These are phyloP conservation scores for Orycteropus afer DNA, from an alignment of 2,113 vertebrate species.

Conservation along the genomic window DNA sequence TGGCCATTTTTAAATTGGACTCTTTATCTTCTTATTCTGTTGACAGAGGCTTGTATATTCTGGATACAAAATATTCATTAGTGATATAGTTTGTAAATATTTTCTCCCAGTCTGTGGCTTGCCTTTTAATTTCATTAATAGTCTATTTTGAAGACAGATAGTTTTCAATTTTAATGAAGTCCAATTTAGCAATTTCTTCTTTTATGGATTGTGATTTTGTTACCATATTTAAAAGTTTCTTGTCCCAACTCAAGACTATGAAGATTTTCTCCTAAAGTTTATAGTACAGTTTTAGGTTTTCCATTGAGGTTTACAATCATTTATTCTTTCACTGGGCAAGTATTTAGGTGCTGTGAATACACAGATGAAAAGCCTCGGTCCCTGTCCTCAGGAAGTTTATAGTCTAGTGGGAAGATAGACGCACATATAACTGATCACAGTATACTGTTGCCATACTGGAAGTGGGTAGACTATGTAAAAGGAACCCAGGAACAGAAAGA, in stretches of 20 bases:
- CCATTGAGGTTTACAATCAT: neutral
- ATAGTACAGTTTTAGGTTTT: neutral
- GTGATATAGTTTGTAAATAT: neutral
- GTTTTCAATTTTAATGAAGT: neutral
- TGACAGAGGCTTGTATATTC: neutral
- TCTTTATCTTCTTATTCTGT: neutral
- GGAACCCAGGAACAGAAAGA: neutral
- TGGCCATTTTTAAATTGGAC: too few relatives aligned
- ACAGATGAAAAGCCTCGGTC: neutral
- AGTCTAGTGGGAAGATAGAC: neutral
- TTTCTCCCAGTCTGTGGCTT: neutral
- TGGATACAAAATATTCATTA: neutral
- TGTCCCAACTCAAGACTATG: neutral
- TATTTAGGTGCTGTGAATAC: neutral
- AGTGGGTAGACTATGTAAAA: neutral
- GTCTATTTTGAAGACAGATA: neutral
- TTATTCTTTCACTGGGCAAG: neutral
- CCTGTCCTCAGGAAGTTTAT: neutral
- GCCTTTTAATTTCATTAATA: neutral
- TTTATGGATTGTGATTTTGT: neutral
- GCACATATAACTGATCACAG: too few relatives aligned
- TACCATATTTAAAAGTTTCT: neutral
- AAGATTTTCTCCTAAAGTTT: slow-evolving; percentile 10
- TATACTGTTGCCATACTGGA: neutral
- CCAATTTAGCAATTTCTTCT: neutral